These are phyloP conservation scores for Hecatera dysodea DNA, from an alignment of 2,888 invertebrate species.

Conservation along the genomic window DNA sequence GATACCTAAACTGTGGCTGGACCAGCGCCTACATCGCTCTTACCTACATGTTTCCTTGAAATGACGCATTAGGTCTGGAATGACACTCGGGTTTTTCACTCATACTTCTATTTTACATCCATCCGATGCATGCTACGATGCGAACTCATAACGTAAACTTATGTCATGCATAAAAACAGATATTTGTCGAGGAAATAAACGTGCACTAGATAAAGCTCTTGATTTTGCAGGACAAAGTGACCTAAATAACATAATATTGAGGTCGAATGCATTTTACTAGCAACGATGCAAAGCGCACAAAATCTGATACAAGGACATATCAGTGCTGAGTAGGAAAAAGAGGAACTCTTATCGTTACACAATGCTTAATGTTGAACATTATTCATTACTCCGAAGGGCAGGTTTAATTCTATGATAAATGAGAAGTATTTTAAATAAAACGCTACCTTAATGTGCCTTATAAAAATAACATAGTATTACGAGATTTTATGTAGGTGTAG, in stretches of 20 bases:
- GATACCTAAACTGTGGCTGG: conserved; percentile 21
- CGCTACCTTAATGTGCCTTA: conserved; percentile 13
- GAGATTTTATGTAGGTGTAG: conserved; percentile 50
- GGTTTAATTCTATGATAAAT: not conserved
- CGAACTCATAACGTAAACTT: not conserved
- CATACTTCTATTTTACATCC: not conserved
- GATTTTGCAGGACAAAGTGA: conserved; percentile 18
- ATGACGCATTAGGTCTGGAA: conserved; percentile 29
- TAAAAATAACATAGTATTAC: conserved; percentile 46
- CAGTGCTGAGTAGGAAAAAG: not conserved
- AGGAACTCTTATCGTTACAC: not conserved
- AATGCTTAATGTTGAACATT: not conserved
- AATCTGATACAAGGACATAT: not conserved
- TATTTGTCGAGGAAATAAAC: not conserved
- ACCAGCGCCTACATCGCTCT: conserved; percentile 19
- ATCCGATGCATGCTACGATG: not conserved
- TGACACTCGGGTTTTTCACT: conserved; percentile 27
- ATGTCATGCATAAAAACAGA: not conserved
- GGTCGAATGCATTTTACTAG: conserved; percentile 12
- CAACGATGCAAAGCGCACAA: conserved; percentile 8
- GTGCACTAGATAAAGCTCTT: conserved; percentile 3
- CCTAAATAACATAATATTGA: conserved; percentile 27
- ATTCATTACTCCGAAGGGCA: not conserved
- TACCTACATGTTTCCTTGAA: conserved; percentile 27
- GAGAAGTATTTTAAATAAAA: conserved; percentile 23